Percentiles rank a stretch among this genome's conserved stretches.
Conservation (phyloP, 2,113 vertebrate species). For the Corydoras maculifer region DNA sequence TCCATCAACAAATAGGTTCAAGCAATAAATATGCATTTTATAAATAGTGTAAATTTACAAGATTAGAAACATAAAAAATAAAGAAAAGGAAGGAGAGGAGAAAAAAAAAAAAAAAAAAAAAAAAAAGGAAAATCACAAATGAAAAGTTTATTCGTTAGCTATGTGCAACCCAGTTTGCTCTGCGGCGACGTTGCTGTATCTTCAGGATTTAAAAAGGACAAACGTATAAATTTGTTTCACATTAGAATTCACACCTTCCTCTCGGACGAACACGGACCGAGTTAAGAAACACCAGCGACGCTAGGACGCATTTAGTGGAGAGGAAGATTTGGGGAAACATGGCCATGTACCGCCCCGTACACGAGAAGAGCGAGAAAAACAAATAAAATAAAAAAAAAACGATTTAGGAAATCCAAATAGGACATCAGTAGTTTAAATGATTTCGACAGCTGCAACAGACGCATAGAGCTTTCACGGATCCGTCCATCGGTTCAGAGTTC, state of each 20-base stretch:
- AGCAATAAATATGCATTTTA: slow-evolving; percentile 99
- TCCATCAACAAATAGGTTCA: slow-evolving; percentile 99
- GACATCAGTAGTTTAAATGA: slow-evolving; percentile 96
- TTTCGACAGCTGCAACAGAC: slow-evolving; percentile 91
- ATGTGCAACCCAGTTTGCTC: slow-evolving; percentile 89
- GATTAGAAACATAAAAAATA: slow-evolving; percentile 94
- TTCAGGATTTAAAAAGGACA: slow-evolving; percentile 70
- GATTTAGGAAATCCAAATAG: slow-evolving; percentile 50
- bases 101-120: too few species aligned
- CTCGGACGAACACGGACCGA: slow-evolving; percentile 66
- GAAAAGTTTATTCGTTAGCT: slow-evolving; percentile 92
- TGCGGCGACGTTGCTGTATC: slow-evolving; percentile 89
- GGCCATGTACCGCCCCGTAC: slow-evolving; percentile 71
- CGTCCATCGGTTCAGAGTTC: slow-evolving; percentile 50
- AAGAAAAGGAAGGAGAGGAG: slow-evolving; percentile 74
- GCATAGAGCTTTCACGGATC: slow-evolving; percentile 78
- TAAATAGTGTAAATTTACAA: slow-evolving; percentile 99
- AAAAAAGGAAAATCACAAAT: slow-evolving; percentile 75
- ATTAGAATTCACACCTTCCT: slow-evolving; percentile 65
- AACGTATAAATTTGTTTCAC: slow-evolving; percentile 84
- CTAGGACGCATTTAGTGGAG: slow-evolving; percentile 76
- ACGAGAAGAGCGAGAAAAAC: slow-evolving; percentile 75
- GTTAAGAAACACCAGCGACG: slow-evolving; percentile 87
- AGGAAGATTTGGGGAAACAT: slow-evolving; percentile 59
- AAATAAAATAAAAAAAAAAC: slow-evolving; percentile 69